Evolutionary conservation across 2,113 vertebrate species (phyloP).

Genomic region (Naja naja): DNA sequence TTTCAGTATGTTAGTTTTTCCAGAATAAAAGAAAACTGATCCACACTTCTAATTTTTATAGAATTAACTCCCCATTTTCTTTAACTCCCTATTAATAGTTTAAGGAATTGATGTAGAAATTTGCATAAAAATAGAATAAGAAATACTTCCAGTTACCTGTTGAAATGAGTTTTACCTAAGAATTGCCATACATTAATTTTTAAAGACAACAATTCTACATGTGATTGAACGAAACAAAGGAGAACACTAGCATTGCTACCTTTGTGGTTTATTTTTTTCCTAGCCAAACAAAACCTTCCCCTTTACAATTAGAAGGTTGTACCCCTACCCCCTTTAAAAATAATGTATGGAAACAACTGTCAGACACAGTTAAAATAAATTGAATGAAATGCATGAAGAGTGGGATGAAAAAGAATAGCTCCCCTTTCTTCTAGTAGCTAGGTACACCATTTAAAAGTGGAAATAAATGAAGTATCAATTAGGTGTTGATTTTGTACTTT

Average conservation of each 20-base stretch:
- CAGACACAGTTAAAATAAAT: slow-evolving; percentile 71
- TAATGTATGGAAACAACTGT: slow-evolving; percentile 72
- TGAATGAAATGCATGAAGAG: slow-evolving; percentile 64
- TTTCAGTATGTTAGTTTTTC: slow-evolving; percentile 60
- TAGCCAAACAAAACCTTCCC: slow-evolving; percentile 10
- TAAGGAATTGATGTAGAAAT: slow-evolving; percentile 33
- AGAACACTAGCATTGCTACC: slow-evolving; percentile 39
- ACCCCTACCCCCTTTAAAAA: slow-evolving; percentile 43
- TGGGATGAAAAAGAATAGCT: slow-evolving; percentile 58
- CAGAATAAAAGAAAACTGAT: slow-evolving; percentile 63
- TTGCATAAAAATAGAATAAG: slow-evolving; percentile 48
- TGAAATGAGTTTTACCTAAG: slow-evolving; percentile 52
- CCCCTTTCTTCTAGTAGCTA: slow-evolving; percentile 54
- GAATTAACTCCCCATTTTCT: slow-evolving; percentile 34
- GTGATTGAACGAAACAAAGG: slow-evolving; percentile 66
- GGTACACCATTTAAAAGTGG: slow-evolving; percentile 46
- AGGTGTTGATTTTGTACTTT: slow-evolving; percentile 63
- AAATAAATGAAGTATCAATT: slow-evolving; percentile 68
- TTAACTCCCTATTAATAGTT: slow-evolving; percentile 23
- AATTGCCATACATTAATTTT: slow-evolving; percentile 42
- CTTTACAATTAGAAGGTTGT: slow-evolving; percentile 4
- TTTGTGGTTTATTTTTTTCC: slow-evolving; percentile 45
- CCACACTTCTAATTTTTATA: slow-evolving; percentile 28
- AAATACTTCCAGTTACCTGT: slow-evolving; percentile 52
- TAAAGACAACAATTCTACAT: slow-evolving; percentile 35